phyloP scores from a whole-genome alignment of 2,113 vertebrate species.

The Eulacestoma nigropectus region DNA sequence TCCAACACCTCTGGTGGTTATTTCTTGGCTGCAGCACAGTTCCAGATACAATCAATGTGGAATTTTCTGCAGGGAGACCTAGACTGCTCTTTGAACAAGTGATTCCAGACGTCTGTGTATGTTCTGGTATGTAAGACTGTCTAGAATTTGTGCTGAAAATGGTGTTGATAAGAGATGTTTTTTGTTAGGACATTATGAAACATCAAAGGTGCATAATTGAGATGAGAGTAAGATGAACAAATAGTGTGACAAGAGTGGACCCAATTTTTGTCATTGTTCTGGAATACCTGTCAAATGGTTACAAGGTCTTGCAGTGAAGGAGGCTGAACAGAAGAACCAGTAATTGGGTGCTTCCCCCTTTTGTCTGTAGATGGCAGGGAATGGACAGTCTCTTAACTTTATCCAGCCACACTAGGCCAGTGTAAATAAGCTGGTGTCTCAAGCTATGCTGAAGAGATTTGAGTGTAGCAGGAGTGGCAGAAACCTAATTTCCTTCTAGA shows the following conservation, averaged over 20 bases:
- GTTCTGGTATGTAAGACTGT: neutral
- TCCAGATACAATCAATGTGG: too few relatives aligned
- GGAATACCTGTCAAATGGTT: neutral
- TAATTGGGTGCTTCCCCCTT: neutral
- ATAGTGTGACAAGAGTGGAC: neutral
- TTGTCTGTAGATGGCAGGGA: neutral
- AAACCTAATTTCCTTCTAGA: neutral
- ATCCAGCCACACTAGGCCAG: neutral
- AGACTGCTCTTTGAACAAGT: neutral
- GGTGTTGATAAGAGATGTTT: neutral
- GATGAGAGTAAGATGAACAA: neutral
- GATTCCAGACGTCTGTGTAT: neutral
- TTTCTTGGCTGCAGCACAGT: neutral
- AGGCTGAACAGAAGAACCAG: neutral
- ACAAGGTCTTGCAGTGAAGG: neutral
- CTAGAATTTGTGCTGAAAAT: neutral
- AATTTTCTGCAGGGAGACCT: neutral
- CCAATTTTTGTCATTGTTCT: neutral
- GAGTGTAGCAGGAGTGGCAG: neutral
- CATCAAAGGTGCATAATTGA: fast-evolving
- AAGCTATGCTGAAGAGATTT: neutral
- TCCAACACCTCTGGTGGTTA: neutral
- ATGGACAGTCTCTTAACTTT: neutral
- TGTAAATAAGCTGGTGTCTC: neutral
- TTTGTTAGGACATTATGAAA: neutral